Conservation (phyloP, 2,113 vertebrate species). For the Mustela nigripes region DNA sequence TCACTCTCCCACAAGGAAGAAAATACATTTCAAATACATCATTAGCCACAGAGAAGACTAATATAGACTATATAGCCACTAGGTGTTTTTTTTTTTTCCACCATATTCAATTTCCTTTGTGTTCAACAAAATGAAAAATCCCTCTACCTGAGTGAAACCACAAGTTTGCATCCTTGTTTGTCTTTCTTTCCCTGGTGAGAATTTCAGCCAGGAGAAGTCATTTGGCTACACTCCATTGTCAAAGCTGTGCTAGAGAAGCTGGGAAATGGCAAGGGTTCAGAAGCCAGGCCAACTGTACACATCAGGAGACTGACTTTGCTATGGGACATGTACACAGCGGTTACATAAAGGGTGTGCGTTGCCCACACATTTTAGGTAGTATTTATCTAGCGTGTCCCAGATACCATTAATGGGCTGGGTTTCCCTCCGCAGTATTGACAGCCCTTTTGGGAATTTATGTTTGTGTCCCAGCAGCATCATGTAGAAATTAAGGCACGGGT, state of each 20-base stretch:
- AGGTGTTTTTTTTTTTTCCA: background rate
- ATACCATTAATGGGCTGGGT: background rate
- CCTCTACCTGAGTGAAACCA: background rate
- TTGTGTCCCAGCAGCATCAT: background rate
- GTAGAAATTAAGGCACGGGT: background rate
- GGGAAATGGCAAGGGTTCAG: background rate
- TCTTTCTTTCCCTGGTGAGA: slow-evolving; percentile 27
- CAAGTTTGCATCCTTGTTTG: slow-evolving; percentile 2
- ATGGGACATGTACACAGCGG: background rate
- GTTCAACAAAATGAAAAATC: slow-evolving; percentile 62
- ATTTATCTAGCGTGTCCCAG: background rate
- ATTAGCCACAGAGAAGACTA: background rate
- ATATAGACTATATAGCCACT: background rate
- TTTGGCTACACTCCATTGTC: background rate
- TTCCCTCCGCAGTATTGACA: background rate
- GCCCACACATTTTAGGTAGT: background rate
- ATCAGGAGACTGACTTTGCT: background rate
- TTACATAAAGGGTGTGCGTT: background rate
- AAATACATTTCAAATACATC: slow-evolving; percentile 1
- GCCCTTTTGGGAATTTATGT: background rate
- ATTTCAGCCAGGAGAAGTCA: slow-evolving; percentile 10
- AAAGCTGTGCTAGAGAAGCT: background rate
- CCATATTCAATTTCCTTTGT: slow-evolving; percentile 26
- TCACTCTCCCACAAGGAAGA: background rate
- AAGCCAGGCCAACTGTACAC: background rate